These are phyloP conservation scores for Drosophila antonietae DNA, from an alignment of 2,888 invertebrate genomes.

Conservation along the genomic window DNA sequence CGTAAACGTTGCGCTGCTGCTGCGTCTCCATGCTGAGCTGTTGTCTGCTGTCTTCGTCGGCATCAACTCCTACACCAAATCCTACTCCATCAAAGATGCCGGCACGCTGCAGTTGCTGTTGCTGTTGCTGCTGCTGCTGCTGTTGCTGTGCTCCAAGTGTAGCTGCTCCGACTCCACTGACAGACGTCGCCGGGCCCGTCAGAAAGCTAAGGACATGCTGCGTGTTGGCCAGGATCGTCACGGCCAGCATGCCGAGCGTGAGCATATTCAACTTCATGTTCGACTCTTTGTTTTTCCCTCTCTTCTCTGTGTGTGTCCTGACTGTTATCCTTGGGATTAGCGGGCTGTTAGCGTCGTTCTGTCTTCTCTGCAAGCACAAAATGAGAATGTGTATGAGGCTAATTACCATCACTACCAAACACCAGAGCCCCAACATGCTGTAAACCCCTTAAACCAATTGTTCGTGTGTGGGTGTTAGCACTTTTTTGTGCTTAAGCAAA, in stretches of 20 bases:
- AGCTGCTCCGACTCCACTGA: slow-evolving; percentile 28
- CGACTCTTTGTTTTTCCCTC: slow-evolving; percentile 9
- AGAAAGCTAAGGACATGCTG: slow-evolving; percentile 64
- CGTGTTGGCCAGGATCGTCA: slow-evolving; percentile 67
- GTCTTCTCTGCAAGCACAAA: slow-evolving; percentile 48
- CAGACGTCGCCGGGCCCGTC: slow-evolving; percentile 39
- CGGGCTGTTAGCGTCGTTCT: slow-evolving; percentile 26
- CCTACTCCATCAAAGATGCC: slow-evolving; percentile 20
- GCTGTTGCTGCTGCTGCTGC: slow-evolving; percentile 17
- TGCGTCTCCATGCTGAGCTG: slow-evolving; percentile 54
- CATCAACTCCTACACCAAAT: slow-evolving; percentile 24
- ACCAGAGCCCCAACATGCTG: not conserved
- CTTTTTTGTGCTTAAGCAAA: slow-evolving; percentile 61
- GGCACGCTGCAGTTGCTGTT: slow-evolving; percentile 25
- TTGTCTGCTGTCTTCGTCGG: slow-evolving; percentile 27
- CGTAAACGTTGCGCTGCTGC: slow-evolving; percentile 76
- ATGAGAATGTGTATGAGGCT: slow-evolving; percentile 58
- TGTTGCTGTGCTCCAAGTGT: slow-evolving; percentile 18
- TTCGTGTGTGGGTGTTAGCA: slow-evolving; percentile 50
- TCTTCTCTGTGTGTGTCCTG: slow-evolving; percentile 15
- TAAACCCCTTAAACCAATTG: slow-evolving; percentile 6
- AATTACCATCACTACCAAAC: slow-evolving; percentile 71
- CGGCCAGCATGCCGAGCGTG: slow-evolving; percentile 64
- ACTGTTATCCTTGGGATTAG: slow-evolving; percentile 61
- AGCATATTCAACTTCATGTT: slow-evolving; percentile 71